Conservation (phyloP, 37 sponge, comb jelly and placozoan genomes). For the Eunapius fragilis region DNA sequence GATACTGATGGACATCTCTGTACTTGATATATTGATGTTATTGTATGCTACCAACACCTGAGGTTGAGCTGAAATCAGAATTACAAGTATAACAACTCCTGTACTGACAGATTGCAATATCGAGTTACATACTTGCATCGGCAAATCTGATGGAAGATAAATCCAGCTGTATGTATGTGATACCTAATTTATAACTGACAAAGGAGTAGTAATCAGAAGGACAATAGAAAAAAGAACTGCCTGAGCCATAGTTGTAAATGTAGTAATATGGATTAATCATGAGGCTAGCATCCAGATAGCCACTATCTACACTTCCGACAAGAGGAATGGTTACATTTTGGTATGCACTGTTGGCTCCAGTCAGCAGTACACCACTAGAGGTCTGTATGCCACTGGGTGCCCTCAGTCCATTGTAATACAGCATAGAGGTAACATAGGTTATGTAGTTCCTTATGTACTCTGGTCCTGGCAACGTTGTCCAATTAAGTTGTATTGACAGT, state of each 20-base stretch:
- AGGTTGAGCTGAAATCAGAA: too few species aligned
- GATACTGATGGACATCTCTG: too few species aligned
- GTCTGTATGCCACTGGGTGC: neutral
- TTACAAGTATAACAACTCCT: too few species aligned
- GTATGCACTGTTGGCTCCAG: neutral
- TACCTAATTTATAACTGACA: neutral
- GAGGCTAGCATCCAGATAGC: neutral
- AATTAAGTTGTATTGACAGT: neutral
- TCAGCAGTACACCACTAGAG: neutral
- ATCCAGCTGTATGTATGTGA: neutral
- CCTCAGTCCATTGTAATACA: neutral
- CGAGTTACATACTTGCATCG: too few species aligned
- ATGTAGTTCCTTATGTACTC: neutral
- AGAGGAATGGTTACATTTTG: neutral
- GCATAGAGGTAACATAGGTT: neutral
- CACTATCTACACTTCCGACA: neutral
- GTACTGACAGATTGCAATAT: too few species aligned
- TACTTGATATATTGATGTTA: too few species aligned
- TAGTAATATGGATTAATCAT: neutral
- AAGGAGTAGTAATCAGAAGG: neutral
- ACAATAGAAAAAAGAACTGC: neutral
- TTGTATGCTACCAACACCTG: too few species aligned
- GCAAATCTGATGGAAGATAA: neutral
- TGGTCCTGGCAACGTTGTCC: neutral
- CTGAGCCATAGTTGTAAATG: neutral